Percentiles rank a stretch among this genome's conserved stretches.
These are phyloP conservation scores for Orycteropus afer DNA, from an alignment of 2,113 vertebrate species.

Conservation along the genomic window DNA sequence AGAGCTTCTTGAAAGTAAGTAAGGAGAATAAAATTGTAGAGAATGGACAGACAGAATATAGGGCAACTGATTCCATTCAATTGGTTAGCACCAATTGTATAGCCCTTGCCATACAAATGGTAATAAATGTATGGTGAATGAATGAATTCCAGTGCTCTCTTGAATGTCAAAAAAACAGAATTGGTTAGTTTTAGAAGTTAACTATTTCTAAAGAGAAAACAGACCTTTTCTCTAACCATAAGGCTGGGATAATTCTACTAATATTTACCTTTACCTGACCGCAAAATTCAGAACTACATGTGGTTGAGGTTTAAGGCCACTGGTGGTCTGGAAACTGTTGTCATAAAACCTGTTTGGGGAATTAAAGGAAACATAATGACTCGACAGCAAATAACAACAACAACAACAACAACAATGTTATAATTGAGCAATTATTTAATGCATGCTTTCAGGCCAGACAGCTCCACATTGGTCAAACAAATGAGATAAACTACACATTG, in stretches of 20 bases:
- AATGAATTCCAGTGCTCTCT: background rate
- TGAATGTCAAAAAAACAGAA: slow-evolving; percentile 3
- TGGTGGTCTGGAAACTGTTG: background rate
- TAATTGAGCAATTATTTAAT: slow-evolving; percentile 34
- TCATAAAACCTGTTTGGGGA: slow-evolving; percentile 8
- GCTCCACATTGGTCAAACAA: background rate
- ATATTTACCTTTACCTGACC: background rate
- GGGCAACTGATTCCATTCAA: background rate
- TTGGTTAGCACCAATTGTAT: background rate
- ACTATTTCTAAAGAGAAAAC: background rate
- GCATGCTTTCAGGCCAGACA: background rate
- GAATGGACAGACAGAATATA: background rate
- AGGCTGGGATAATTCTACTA: slow-evolving; percentile 8
- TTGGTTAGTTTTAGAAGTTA: background rate
- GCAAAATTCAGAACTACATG: background rate
- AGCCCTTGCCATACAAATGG: background rate
- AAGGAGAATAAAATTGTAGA: background rate
- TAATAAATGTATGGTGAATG: background rate
- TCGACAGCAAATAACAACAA: too few species aligned
- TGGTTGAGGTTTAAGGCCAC: background rate
- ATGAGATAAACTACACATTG: background rate
- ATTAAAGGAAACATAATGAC: background rate
- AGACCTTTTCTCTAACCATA: background rate
- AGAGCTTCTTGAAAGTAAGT: background rate
- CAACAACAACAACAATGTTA: too few species aligned